Percentiles rank a stretch among this genome's conserved stretches.
Conservation (phyloP, 1,140 invertebrate genomes). For the Parapsyche elsis region DNA sequence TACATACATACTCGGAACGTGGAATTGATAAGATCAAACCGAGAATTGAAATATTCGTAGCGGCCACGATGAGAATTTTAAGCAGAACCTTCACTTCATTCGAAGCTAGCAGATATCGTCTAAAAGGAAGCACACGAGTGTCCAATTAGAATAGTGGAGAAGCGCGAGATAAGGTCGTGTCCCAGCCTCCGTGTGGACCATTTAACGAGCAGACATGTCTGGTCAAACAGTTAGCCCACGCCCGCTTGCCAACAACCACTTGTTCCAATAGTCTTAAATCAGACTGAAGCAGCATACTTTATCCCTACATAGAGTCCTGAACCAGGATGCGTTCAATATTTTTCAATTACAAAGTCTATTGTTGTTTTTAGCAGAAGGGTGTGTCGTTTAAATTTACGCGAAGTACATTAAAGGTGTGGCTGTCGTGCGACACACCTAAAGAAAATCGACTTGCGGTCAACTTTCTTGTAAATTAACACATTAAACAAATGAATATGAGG, state of each 20-base stretch:
- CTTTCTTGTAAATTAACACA: too few species aligned
- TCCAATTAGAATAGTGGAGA: conserved; percentile 33
- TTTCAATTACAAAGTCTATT: background rate
- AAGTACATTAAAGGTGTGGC: background rate
- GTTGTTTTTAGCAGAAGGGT: background rate
- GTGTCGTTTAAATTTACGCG: background rate
- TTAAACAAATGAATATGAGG: too few species aligned
- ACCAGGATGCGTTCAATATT: background rate
- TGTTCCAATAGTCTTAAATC: conserved; percentile 19
- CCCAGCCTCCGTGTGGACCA: conserved; percentile 6
- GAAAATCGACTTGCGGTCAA: too few species aligned
- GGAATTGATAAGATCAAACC: background rate
- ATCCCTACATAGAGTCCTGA: background rate
- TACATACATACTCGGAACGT: background rate
- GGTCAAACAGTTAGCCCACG: conserved; percentile 27
- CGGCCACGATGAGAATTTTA: background rate
- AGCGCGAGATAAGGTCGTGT: conserved; percentile 12
- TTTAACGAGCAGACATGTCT: conserved; percentile 34
- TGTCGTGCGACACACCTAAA: too few species aligned
- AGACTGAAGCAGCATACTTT: background rate
- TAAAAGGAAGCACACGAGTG: conserved; percentile 26
- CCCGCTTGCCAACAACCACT: conserved; percentile 16
- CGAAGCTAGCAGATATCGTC: background rate
- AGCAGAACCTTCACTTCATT: background rate
- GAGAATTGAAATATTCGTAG: conserved; percentile 3